Percentiles rank a stretch among this genome's conserved stretches.
Evolutionary conservation across 2,797 vertebrate genomes (phyloP).

Genomic region (Diplodus sargus): DNA sequence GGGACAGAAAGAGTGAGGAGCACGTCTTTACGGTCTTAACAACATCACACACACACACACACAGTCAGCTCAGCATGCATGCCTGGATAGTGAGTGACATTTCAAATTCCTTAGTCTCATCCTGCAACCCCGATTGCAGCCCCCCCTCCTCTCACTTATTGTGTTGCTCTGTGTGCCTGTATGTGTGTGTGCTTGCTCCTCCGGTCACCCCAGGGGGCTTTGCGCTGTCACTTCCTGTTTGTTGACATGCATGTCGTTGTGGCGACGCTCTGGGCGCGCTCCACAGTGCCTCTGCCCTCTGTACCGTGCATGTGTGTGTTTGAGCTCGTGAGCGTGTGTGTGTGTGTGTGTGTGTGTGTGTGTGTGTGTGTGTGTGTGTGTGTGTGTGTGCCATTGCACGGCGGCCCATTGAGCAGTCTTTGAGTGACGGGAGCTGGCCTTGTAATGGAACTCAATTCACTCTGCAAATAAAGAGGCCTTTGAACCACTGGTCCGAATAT

Average conservation of each 20-base stretch:
- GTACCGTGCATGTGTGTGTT: slow-evolving; percentile 43
- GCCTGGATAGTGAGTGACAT: slow-evolving; percentile 72
- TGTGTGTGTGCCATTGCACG: slow-evolving; percentile 50
- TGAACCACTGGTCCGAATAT: slow-evolving; percentile 81
- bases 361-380: slow-evolving; percentile 39
- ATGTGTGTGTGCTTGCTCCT: slow-evolving; percentile 63
- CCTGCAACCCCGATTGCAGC: slow-evolving; percentile 51
- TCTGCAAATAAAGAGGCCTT: slow-evolving; percentile 83
- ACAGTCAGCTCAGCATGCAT: slow-evolving; percentile 33
- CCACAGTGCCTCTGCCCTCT: slow-evolving; percentile 64
- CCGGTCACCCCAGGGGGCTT: slow-evolving; percentile 78
- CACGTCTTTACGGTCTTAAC: slow-evolving; percentile 21
- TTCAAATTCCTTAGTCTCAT: slow-evolving; percentile 72
- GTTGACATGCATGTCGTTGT: slow-evolving; percentile 77
- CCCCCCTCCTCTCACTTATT: slow-evolving; percentile 46
- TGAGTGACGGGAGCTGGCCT: slow-evolving; percentile 80
- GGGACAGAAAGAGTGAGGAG: slow-evolving; percentile 28
- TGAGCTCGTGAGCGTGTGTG: slow-evolving; percentile 40
- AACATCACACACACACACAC: slow-evolving; percentile 32
- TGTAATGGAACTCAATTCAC: slow-evolving; percentile 85
- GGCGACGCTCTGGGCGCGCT: slow-evolving; percentile 80
- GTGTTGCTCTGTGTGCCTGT: slow-evolving; percentile 34
- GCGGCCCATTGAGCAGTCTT: slow-evolving; percentile 74
- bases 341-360: too few relatives aligned
- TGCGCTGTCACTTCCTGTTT: slow-evolving; percentile 83